Evolutionary conservation across 2,113 vertebrate species (phyloP), one percentile per base, ranked within the genome.

Genomic region (Cranoglanis bouderius): DNA sequence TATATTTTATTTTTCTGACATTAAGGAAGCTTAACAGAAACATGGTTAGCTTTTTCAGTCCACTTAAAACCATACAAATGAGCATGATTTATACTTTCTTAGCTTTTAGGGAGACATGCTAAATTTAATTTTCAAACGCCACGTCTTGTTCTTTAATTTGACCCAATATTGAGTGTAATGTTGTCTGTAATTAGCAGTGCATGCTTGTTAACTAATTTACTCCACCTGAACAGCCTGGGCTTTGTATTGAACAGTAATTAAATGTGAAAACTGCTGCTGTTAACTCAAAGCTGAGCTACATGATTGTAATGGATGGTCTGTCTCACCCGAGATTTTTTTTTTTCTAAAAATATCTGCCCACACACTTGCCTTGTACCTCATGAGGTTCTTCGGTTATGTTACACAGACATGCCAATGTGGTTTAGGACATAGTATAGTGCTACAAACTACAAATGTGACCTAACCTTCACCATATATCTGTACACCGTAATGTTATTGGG

Each of bases 161-260:
- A 46, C 75, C 75, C 12, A 49, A 49, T 78, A 49, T 16, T 49
- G 75, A 78, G 26, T 78, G 75, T 78, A 78, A 49, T 49, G 75
- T 78, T 78, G 75, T 49, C 75, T 49, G 43, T 78, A 49, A 78
- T 78, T 78, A 78, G 75, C 40, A 78, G 75, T 29, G 24, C 75
- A 49, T n/a, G 75, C 75, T 78, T 46, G 43, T 78, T 49, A 78
- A 49, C 86, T 82, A 61, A 85, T 82, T 85, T 53, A 77, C n/a
- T 29, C 7, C 5, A 24, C 26, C 32, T 87, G 38, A 72, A 84
- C 82, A 90, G 86, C 85, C 77, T n/a, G 55, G 2, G 40, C 26
- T 53, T 85, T 88, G 83, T 82, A 24, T 13, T 77, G 43, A 78
- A 87, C 57, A 46, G 35, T 72, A 84, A 88, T 88, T 74, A 88